Evolutionary conservation across 2,888 invertebrate species (phyloP), one percentile per base, ranked within the genome.

Genomic region (Hypomecis punctinalis): DNA sequence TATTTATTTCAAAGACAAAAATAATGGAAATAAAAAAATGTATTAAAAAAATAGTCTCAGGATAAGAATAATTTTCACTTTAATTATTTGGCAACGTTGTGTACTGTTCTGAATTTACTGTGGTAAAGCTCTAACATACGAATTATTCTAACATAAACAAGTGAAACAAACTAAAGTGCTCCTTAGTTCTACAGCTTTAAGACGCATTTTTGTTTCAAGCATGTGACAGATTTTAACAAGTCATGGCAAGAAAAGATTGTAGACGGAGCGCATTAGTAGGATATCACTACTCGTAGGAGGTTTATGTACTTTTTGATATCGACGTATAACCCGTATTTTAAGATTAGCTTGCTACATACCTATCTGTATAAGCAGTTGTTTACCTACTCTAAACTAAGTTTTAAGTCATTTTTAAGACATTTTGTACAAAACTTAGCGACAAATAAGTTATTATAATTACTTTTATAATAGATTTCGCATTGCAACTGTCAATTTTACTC

Each of bases 201-300:
- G 82, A 80, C 69, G 69, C 74, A 84, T 75, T 78, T 80, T 88
- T 70, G 70, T 66, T 69, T 73, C 74, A 53, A 23, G 33, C 13
- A 23, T 8, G n/a, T 8, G 11, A 54, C 68, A 73, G 77, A 82
- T 85, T 91, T 90, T 86, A 85, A 87, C 89, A 85, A 90, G 90
- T 91, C 91, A 90, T 90, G 87, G 86, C 83, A 89, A 89, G 90
- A 88, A 91, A 91, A 91, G 88, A 91, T 91, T 91, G 87, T 86
- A 88, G 85, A 82, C 88, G 85, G 89, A 88, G 89, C 88, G 89
- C 89, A 92, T 92, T 92, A 92, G 91, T 88, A 85, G 86, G 86
- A 86, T 91, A 89, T 90, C 90, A 89, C 88, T 89, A 84, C 80
- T 85, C 85, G 84, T 85, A 86, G 86, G 86, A 82, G 84, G 82